Evolutionary conservation across 1,140 invertebrate genomes (phyloP).

Genomic region (Euschistus heros): DNA sequence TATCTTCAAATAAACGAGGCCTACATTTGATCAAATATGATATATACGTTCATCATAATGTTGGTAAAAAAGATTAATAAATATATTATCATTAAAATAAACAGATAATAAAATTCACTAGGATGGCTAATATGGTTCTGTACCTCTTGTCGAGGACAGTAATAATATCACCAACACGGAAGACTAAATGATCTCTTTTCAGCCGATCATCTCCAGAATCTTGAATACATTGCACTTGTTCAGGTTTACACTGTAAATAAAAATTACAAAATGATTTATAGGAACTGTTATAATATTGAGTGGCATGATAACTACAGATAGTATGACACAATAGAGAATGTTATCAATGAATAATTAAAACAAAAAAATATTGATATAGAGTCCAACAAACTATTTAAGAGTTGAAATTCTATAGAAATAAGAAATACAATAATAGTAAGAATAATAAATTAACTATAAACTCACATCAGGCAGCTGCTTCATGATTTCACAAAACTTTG

Average conservation of each 20-base stretch:
- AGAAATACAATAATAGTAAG: not conserved
- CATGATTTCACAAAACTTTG: conserved; percentile 80
- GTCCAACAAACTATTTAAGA: not conserved
- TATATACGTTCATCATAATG: no score
- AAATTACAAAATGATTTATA: conserved; percentile 11
- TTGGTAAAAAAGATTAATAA: no score
- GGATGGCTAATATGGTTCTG: conserved; percentile 23
- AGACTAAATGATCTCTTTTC: conserved; percentile 61
- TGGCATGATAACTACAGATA: no score
- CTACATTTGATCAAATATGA: no score
- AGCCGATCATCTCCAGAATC: conserved; percentile 39
- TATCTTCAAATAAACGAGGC: no score
- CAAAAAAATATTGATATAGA: not conserved
- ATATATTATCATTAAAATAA: no score
- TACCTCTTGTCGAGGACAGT: conserved; percentile 86
- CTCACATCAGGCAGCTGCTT: conserved; percentile 62
- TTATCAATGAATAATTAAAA: not conserved
- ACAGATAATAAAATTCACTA: not conserved
- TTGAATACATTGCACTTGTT: conserved; percentile 71
- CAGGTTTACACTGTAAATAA: conserved; percentile 57
- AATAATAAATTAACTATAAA: conserved; percentile 11
- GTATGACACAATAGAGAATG: not conserved
- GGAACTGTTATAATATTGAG: no score
- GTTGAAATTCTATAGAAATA: not conserved
- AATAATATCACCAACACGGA: conserved; percentile 80